Base-by-base conservation (phyloP, 1,140 invertebrate species). In the Drosophila tsacasi region DNA sequence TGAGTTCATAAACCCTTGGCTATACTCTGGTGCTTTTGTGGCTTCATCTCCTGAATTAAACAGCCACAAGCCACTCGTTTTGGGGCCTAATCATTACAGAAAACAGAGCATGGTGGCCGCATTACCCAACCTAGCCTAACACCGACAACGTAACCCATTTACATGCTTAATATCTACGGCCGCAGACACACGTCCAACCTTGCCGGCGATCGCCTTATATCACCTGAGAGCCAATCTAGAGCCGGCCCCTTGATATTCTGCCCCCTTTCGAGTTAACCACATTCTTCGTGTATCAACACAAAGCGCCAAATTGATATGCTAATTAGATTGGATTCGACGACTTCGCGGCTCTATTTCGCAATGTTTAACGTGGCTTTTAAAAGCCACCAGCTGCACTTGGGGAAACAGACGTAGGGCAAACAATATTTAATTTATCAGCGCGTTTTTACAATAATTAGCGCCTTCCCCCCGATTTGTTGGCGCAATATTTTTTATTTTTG, bases 381-480 rank as follows among this genome's bases (percentile, higher is more conserved):
- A 46, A 40, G 76, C 19, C 58, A 39, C 23, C 32, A 42, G 5
- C 35, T 52, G 35, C 17, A 35, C 61, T 52, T 55, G 30, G 12
- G n/a, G 15, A 59, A 13, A 35, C 32, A 57, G 39, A 35, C 32
- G 19, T 21, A 25, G 27, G 27, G 25, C 40, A 59, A 27, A 27
- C n/a, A 44, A 60, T 42, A 25, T 49, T 74, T 60, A 69, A 69
- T 54, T 54, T 32, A 76, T 66, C 42, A 59, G 19, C 46, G 30
- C 54, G 62, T 66, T 80, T 75, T 83, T 77, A 49, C 50, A 69
- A 71, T 47, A 89, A 86, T 89, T 89, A 89, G 64, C 84, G 67
- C 72, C 59, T 67, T 79, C 39, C 21, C n/a, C 23, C 6, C 9
- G 17, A 58, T 79, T 55, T 46, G 59, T 65, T 89, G 73, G 49